Conservation (phyloP, 2,888 invertebrate species). For the Hydriomena furcata region DNA sequence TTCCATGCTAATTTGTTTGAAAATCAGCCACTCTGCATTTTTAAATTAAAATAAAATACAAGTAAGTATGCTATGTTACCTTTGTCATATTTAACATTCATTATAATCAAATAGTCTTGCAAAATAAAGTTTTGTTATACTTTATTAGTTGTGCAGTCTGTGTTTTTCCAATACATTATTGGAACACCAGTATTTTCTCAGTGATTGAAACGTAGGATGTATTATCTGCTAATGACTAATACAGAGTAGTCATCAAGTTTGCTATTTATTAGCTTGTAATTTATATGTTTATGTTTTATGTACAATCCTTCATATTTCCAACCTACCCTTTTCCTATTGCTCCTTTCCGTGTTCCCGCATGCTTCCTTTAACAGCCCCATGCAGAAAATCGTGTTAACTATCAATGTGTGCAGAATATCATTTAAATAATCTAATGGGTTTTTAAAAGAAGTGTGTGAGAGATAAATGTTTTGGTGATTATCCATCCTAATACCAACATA, state of each 20-base stretch:
- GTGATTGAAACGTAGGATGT: background rate
- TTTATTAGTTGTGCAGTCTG: background rate
- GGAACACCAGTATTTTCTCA: background rate
- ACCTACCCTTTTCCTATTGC: slow-evolving; percentile 27
- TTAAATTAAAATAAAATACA: slow-evolving; percentile 54
- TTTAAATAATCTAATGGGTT: slow-evolving; percentile 72
- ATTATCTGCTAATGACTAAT: slow-evolving; percentile 7
- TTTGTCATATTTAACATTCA: slow-evolving; percentile 40
- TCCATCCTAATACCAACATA: slow-evolving; percentile 40
- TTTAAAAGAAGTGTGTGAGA: slow-evolving; percentile 81
- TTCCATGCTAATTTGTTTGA: slow-evolving; percentile 35
- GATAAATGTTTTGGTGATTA: slow-evolving; percentile 47
- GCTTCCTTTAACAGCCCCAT: slow-evolving; percentile 82
- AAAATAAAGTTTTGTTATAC: slow-evolving; percentile 1
- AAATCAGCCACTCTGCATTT: slow-evolving; percentile 77
- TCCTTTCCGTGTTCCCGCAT: slow-evolving; percentile 64
- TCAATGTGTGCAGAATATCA: slow-evolving; percentile 82
- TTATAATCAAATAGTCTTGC: slow-evolving; percentile 25
- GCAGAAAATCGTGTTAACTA: slow-evolving; percentile 55
- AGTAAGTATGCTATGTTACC: slow-evolving; percentile 32
- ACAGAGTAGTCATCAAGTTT: slow-evolving; percentile 3
- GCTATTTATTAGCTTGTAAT: slow-evolving; percentile 3
- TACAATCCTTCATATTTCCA: slow-evolving; percentile 13
- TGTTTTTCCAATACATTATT: slow-evolving; percentile 6
- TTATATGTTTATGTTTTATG: slow-evolving; percentile 8